Evolutionary conservation across 2,888 invertebrate genomes (phyloP).

Genomic region (Leptothorax acervorum): DNA sequence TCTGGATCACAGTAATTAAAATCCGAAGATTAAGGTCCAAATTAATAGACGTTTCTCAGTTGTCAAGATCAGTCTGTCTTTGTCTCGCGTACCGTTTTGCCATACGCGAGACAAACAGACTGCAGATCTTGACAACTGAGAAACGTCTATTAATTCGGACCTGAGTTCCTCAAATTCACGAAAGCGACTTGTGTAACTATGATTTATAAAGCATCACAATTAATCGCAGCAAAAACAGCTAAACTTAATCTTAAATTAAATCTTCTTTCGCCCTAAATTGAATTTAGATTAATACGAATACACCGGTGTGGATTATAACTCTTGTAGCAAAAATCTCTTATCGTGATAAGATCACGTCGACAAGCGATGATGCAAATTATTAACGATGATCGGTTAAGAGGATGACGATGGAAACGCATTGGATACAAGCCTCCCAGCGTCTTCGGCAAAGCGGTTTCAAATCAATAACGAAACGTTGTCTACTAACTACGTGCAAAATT

Average conservation of each 20-base stretch:
- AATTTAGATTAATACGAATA: not conserved
- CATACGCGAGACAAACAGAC: too few species aligned
- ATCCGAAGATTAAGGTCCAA: not conserved
- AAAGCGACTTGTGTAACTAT: not conserved
- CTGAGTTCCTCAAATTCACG: not conserved
- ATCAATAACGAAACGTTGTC: constrained; percentile 72
- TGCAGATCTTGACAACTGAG: too few species aligned
- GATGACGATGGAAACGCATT: constrained; percentile 69
- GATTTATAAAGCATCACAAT: not conserved
- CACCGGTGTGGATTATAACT: not conserved
- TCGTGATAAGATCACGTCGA: constrained; percentile 34
- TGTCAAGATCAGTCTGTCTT: too few species aligned
- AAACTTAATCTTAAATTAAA: not conserved
- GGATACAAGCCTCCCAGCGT: constrained; percentile 45
- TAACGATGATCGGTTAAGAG: constrained; percentile 83
- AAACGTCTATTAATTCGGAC: too few species aligned
- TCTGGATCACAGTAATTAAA: not conserved
- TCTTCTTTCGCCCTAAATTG: not conserved
- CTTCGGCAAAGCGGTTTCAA: constrained; percentile 53
- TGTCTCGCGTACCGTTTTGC: too few species aligned
- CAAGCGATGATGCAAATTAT: constrained; percentile 30
- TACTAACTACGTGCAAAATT: constrained; percentile 44
- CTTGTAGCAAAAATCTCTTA: constrained; percentile 15
- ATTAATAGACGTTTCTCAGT: too few species aligned
- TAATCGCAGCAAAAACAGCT: not conserved